Conservation (phyloP, 2,113 vertebrate species). For the Trogon surrucura region DNA sequence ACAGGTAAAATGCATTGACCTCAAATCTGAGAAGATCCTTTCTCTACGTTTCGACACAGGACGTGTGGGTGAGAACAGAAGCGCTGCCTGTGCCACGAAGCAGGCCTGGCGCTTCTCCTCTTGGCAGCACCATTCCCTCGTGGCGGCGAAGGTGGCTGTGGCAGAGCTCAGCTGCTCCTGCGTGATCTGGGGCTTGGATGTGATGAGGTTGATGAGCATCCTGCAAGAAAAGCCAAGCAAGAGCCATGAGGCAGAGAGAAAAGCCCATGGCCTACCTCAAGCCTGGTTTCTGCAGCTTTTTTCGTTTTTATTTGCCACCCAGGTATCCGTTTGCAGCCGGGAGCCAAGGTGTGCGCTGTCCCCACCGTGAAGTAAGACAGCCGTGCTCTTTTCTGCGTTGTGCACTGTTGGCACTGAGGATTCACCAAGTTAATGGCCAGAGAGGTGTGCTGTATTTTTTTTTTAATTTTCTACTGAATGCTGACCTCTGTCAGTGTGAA, state of each 20-base stretch:
- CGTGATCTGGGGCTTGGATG: neutral
- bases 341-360: neutral
- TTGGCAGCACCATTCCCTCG: slow-evolving; percentile 43
- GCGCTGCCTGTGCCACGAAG: slow-evolving; percentile 42
- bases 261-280: rapidly evolving
- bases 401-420: rapidly evolving
- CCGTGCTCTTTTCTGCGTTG: rapidly evolving
- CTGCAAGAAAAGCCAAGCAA: neutral
- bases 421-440: neutral
- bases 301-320: neutral
- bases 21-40: neutral
- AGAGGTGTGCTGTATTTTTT: too few relatives aligned
- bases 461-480: neutral
- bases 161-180: neutral
- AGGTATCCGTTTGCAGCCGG: rapidly evolving
- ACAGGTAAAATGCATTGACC: neutral
- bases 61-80: rapidly evolving
- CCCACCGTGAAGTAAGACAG: neutral
- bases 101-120: neutral
- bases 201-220: slow-evolving; percentile 43
- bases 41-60: neutral
- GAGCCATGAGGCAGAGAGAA: neutral
- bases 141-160: neutral
- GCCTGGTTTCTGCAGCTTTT: too few relatives aligned
- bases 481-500: neutral